Evolutionary conservation across 2,113 vertebrate species (phyloP).

Genomic region (Microtus pennsylvanicus): DNA sequence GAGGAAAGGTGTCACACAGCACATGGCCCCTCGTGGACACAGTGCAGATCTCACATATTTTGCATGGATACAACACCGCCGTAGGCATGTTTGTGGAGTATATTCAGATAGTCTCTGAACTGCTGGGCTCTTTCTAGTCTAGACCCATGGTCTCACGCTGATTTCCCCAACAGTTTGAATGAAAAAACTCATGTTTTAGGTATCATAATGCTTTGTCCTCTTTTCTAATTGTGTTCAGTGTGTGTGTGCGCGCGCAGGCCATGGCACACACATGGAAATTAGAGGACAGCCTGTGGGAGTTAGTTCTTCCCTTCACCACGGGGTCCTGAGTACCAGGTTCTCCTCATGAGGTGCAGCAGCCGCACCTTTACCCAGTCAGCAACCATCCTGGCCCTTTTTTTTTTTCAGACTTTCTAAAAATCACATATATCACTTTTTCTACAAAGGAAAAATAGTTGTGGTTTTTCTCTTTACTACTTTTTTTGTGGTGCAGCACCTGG

Average conservation of each 20-base stretch:
- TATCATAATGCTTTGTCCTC: background rate
- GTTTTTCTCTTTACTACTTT: background rate
- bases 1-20: background rate
- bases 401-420: background rate
- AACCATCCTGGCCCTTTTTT: background rate
- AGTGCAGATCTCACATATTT: too few species aligned
- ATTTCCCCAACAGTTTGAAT: background rate
- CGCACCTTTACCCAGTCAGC: background rate
- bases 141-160: background rate
- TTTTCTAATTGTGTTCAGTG: background rate
- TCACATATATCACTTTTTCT: background rate
- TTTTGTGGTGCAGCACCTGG: background rate
- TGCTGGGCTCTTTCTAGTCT: background rate
- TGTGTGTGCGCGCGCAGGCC: background rate
- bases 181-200: background rate
- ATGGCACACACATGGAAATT: background rate
- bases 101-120: background rate
- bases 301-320: background rate
- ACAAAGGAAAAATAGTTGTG: background rate
- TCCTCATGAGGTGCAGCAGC: background rate
- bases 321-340: too few species aligned
- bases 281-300: background rate
- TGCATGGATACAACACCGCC: too few species aligned
- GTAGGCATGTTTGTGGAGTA: fast-evolving
- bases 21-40: too few species aligned